A percentile compares a stretch with the other conserved stretches of the same genome.
phyloP scores from a whole-genome alignment of 2,888 invertebrate species.

The Drosophila conformis region DNA sequence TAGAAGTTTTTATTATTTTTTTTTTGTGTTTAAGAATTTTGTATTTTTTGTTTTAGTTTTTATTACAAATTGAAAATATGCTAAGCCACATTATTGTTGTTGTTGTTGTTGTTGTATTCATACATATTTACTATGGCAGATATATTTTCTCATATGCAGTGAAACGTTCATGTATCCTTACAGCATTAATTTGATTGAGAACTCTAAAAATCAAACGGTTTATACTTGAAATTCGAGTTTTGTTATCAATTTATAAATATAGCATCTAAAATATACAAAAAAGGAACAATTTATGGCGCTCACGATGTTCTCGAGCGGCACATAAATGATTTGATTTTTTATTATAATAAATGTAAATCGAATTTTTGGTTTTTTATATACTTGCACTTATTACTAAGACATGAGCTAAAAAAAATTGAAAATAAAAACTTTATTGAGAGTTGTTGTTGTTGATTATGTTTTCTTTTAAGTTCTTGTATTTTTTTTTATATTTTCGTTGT shows the following conservation, averaged over 20 bases:
- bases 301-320: slow-evolving; percentile 45
- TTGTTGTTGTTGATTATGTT: slow-evolving; percentile 42
- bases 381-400: slow-evolving; percentile 73
- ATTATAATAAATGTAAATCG: slow-evolving; percentile 83
- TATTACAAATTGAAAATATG: slow-evolving; percentile 61
- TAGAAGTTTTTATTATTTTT: slow-evolving; percentile 60
- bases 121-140: slow-evolving; percentile 39
- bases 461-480: slow-evolving; percentile 19
- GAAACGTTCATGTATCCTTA: slow-evolving; percentile 30
- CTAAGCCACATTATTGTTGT: slow-evolving; percentile 26
- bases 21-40: slow-evolving; percentile 52
- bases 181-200: slow-evolving; percentile 33
- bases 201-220: slow-evolving; percentile 39
- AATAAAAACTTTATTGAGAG: slow-evolving; percentile 59
- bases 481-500: slow-evolving; percentile 19
- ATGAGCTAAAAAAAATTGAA: slow-evolving; percentile 57
- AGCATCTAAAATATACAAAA: slow-evolving; percentile 80
- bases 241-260: slow-evolving; percentile 53
- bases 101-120: slow-evolving; percentile 11
- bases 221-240: slow-evolving; percentile 42
- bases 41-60: slow-evolving; percentile 44
- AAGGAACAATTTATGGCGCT: slow-evolving; percentile 80
- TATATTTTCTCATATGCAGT: slow-evolving; percentile 26
- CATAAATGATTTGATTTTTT: slow-evolving; percentile 62
- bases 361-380: slow-evolving; percentile 71